Conservation (phyloP, 1,140 invertebrate species). For the Ceratoteleas bidentatus region DNA sequence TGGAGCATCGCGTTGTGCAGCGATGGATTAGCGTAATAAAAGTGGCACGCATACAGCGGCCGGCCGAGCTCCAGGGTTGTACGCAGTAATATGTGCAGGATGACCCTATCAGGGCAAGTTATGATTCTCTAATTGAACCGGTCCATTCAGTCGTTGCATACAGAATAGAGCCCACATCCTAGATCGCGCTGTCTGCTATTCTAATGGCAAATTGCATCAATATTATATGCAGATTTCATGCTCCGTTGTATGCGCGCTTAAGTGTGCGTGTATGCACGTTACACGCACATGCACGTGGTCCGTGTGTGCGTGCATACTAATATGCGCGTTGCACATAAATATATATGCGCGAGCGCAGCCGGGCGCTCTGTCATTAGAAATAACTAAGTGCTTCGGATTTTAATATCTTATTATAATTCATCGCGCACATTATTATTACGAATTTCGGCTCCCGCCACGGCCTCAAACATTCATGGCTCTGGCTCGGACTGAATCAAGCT, state of each 20-base stretch:
- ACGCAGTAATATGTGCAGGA: conserved; percentile 62
- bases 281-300: too few relatives aligned
- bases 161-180: conserved; percentile 78
- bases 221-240: conserved; percentile 78
- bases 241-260: conserved; percentile 54
- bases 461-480: too few relatives aligned
- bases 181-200: conserved; percentile 74
- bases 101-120: conserved; percentile 75
- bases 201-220: conserved; percentile 79
- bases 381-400: too few relatives aligned
- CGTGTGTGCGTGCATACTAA: too few relatives aligned
- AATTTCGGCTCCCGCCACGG: too few relatives aligned
- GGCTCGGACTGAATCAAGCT: too few relatives aligned
- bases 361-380: too few relatives aligned
- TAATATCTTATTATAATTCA: too few relatives aligned
- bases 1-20: conserved; percentile 47
- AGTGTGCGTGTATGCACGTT: conserved; percentile 36
- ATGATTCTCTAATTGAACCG: conserved; percentile 80
- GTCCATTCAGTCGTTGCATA: conserved; percentile 76
- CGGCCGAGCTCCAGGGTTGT: conserved; percentile 45
- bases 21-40: conserved; percentile 68
- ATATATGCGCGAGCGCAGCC: too few relatives aligned
- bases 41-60: conserved; percentile 61
- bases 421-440: too few relatives aligned
- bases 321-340: too few relatives aligned